Percentiles rank a stretch among this genome's conserved stretches.
phyloP scores from a whole-genome alignment of 1,140 invertebrate species.

The Aleiodes sp. region DNA sequence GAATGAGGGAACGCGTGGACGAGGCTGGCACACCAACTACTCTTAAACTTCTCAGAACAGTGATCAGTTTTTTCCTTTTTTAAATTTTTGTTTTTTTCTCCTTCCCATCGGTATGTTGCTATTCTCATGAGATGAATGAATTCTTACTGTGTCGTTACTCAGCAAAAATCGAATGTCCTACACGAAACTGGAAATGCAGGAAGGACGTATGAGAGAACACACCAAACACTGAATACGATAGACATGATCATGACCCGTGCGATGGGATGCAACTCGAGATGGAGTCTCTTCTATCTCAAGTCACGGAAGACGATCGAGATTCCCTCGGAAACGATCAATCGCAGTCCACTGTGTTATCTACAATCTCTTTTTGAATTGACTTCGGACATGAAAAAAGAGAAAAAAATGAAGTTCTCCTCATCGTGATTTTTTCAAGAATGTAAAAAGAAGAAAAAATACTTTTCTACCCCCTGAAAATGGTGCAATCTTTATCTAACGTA shows the following conservation, averaged over 20 bases:
- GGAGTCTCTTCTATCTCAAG: background rate
- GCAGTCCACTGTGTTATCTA: background rate
- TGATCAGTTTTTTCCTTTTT: background rate
- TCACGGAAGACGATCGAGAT: constrained; percentile 18
- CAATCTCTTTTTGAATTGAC: constrained; percentile 7
- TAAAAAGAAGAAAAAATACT: too few species aligned
- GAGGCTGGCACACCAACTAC: constrained; percentile 46
- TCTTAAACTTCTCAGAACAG: constrained; percentile 37
- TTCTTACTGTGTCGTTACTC: constrained; percentile 42
- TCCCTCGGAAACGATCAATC: constrained; percentile 18
- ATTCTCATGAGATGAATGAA: background rate
- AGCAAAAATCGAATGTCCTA: constrained; percentile 38
- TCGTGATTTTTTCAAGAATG: too few species aligned
- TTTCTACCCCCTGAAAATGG: background rate
- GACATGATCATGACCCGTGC: background rate
- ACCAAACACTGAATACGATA: background rate
- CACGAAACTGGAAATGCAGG: too few species aligned
- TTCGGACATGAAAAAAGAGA: background rate
- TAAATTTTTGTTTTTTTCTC: background rate
- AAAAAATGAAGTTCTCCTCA: too few species aligned
- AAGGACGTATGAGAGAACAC: too few species aligned
- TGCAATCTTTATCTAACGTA: background rate
- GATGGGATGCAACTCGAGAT: background rate
- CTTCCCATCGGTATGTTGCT: background rate
- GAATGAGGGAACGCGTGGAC: constrained; percentile 50